Base-by-base conservation (phyloP, 1,140 invertebrate species). In the Apocrypta bakeri region DNA sequence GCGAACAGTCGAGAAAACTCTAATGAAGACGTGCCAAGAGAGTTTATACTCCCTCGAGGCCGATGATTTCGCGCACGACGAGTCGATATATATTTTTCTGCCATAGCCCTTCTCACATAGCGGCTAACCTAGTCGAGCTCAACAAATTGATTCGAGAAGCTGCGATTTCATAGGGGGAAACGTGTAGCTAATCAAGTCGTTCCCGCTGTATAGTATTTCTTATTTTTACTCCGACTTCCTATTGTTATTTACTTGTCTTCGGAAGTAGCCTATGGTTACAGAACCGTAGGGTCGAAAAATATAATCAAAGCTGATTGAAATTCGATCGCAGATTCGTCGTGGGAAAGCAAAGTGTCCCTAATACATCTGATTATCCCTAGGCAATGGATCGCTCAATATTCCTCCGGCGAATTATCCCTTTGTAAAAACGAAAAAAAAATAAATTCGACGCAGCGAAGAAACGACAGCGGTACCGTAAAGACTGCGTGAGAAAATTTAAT, bases 21-120 rank as follows among this genome's bases (percentile, higher is more conserved):
- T 78, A 68, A 78, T 68, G 76, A 78, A 78, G 76, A 78, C 76
- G 76, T 78, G 76, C 33, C 64, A n/a, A 17, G 25, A 66, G 76
- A 78, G 76, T 78, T 78, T 78, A 68, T 76, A 24, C 63, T 48
- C 76, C 76, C 76, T 9, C 12, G 76, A 29, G 76, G 64, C 76
- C 76, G 64, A 68, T 48, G 76, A 78, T 68, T 78, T 68, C 25
- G 76, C 21, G 63, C 48, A 31, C 48, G 72, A 11, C 24, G 42
- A 21, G 24, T 12, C 72, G 33, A 74, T 74, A 61, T 61, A 25
- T 74, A 21, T 74, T 56, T 21, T 37, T 4, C 27, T 71, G n/a
- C n/a, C n/a, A n/a, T n/a, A 17, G 33, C 21, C 27, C 12, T 29
- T 29, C 68, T 69, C 21, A 17, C 48, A n/a, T n/a, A n/a, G n/a